Evolutionary conservation across 2,888 invertebrate genomes (phyloP), one percentile per base, ranked within the genome.

Genomic region (Ormyrus pomaceus): DNA sequence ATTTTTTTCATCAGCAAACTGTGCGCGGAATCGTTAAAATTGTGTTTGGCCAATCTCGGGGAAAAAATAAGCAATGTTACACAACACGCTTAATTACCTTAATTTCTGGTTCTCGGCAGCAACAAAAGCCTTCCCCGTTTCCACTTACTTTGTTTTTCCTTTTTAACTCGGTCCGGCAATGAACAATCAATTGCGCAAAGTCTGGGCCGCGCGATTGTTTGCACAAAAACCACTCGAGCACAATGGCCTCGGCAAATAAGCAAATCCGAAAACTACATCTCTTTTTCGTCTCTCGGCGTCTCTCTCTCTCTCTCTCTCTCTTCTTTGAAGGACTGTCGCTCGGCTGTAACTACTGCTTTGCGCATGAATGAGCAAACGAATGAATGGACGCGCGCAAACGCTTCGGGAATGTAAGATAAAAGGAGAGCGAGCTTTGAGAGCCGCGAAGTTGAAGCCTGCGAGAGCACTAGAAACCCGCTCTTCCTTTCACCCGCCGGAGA

Each of bases 301-400:
- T n/a, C 9, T 6, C 11, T n/a, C 11, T 13, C 13, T 6, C 56
- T 10, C 56, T n/a, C 11, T 13, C 9, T 61, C 11, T 65, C 71
- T 56, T 72, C 34, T 73, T 68, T 74, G 79, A 74, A 64, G 73
- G 50, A 58, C 74, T 55, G 70, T 61, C 59, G 72, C 56, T 50
- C 55, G 59, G 19, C 19, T 50, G 34, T 34, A 34, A 34, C 34
- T 34, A 34, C 34, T 34, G 34, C 34, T 34, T 34, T 62, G 79
- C 53, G 64, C 71, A 61, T 76, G 80, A 80, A 80, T 76, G 72
- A 77, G 68, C 68, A 66, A 55, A 55, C 64, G 61, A 71, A 65
- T 75, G 74, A 79, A 79, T 79, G 75, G 45, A 76, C 76, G 19
- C 76, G 19, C 45, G 51, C 51, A 9, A 9, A 53, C 34, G 61